Evolutionary conservation across 2,113 vertebrate genomes (phyloP).

Genomic region (Forbesichthys agassizii): DNA sequence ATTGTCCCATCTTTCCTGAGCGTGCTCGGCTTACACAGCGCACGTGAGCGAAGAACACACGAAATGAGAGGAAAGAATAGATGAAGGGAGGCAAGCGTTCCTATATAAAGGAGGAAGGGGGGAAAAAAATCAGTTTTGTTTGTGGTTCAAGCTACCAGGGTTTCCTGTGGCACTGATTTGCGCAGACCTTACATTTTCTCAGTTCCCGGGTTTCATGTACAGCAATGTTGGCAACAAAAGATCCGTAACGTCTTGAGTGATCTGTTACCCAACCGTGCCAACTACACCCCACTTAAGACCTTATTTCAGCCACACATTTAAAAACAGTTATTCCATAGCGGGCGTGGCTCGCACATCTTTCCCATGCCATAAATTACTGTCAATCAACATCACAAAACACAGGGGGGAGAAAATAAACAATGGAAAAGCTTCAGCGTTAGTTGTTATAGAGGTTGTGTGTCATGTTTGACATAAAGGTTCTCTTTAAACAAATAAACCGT

Average conservation of each 20-base stretch:
- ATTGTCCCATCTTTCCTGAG: constrained; percentile 55
- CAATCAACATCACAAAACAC: constrained; percentile 12
- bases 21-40: constrained; percentile 54
- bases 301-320: constrained; percentile 30
- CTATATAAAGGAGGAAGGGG: constrained; percentile 34
- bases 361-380: constrained; percentile 28
- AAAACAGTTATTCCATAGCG: constrained; percentile 46
- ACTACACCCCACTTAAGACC: constrained; percentile 49
- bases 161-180: constrained; percentile 65
- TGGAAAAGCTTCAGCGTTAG: constrained; percentile 8
- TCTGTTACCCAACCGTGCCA: constrained; percentile 58
- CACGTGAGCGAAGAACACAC: constrained; percentile 32
- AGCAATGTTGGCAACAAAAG: constrained; percentile 58
- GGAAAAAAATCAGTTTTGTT: constrained; percentile 39
- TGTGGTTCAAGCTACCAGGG: constrained; percentile 52
- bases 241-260: constrained; percentile 58
- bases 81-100: constrained; percentile 19
- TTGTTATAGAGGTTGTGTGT: too few relatives aligned
- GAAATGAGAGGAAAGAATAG: not conserved
- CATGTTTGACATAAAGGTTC: too few relatives aligned
- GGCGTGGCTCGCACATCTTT: constrained; percentile 19
- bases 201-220: constrained; percentile 66
- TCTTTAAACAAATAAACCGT: too few relatives aligned
- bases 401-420: not conserved
- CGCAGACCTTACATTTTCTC: constrained; percentile 64